Percentiles rank a stretch among this genome's conserved stretches.
These are phyloP conservation scores for Vandiemenella viatica DNA, from an alignment of 2,888 invertebrate species.

Conservation along the genomic window DNA sequence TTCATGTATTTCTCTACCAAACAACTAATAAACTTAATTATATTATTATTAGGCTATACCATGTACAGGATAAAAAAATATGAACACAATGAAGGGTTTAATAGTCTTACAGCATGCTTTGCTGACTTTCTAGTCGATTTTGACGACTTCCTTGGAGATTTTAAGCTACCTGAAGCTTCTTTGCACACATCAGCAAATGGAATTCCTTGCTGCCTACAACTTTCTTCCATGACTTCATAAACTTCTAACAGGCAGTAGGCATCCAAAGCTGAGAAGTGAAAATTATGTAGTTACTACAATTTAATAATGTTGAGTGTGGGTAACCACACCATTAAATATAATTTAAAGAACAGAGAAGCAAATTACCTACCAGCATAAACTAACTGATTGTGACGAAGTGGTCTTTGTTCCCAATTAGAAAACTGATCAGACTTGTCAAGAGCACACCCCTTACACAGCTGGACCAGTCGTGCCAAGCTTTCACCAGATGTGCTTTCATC, in stretches of 20 bases:
- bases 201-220: constrained; percentile 34
- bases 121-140: not conserved
- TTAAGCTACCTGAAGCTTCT: constrained; percentile 22
- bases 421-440: constrained; percentile 81
- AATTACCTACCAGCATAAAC: constrained; percentile 54
- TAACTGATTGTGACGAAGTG: constrained; percentile 61
- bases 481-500: constrained; percentile 39
- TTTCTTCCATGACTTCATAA: constrained; percentile 45
- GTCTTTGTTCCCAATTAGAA: constrained; percentile 80
- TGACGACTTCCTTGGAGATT: not conserved
- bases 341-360: no score
- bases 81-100: no score
- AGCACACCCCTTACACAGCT: constrained; percentile 57
- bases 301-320: no score
- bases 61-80: no score
- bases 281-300: constrained; percentile 5
- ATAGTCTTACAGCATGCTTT: not conserved
- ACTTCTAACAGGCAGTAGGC: constrained; percentile 73
- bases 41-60: no score
- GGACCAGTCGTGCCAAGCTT: constrained; percentile 58
- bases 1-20: no score
- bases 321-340: no score
- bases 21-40: no score
- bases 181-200: constrained; percentile 48
- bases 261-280: constrained; percentile 51